Evolutionary conservation across 35 echinoderm and acorn worm genomes (phyloP), one percentile per base, ranked within the genome.

Genomic region (Apostichopus californicus): DNA sequence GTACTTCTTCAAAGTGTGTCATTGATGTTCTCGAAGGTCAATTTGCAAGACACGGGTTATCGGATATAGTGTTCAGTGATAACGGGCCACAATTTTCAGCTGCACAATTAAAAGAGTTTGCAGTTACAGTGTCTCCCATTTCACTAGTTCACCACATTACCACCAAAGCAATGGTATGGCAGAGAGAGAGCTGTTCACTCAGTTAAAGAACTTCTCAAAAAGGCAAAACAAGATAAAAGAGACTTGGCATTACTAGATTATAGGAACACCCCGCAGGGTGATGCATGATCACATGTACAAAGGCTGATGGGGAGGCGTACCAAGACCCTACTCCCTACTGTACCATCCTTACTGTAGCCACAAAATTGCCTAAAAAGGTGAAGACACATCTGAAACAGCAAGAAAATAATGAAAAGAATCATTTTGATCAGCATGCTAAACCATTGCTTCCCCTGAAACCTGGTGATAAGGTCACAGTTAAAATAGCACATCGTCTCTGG

Each of bases 181-280:
- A 8, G 53, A 92, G 61, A 92, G 61, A 24, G 78, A 8, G 78
- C 77, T 1, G 60, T 82, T 28, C 90, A 92, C 3, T 58, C 90
- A 5, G 56, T 66, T 54, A 92, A 81, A 21, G 23, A 80, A 22
- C 55, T 91, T 46, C 90, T 92, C 46, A 92, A 92, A 68, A 92
- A 81, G 52, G 90, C 73, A 14, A 92, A 80, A 55, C 55, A 80
- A 22, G 90, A 79, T 21, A 28, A 28, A 28, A 28, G 26, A 64
- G 85, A 87, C 61, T 52, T 87, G 10, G 85, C 85, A 22, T 34
- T 87, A 23, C n/a, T 58, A n/a, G 57, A 87, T 87, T 46, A 46
- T 54, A 93, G 72, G 94, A 98, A 79, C 94, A 25, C 94, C 5
- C 14, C 94, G 11, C 80, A 90, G 20, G 90, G 57, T 52, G 92